Base-by-base conservation (phyloP, 2,797 vertebrate species). In the Simalia tracyae region DNA sequence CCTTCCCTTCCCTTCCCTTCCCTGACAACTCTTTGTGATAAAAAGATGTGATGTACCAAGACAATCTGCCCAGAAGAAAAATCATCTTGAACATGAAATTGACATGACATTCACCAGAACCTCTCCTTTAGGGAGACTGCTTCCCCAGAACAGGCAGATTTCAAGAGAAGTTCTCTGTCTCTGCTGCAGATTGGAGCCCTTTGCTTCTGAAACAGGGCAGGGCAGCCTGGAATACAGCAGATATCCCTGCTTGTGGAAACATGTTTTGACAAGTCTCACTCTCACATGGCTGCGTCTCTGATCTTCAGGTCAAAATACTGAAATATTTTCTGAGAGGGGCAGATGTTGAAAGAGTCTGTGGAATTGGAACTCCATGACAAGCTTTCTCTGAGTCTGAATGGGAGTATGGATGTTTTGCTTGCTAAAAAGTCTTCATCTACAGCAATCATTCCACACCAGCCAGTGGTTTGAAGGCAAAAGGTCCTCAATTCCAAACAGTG, bases 11-110 rank as follows among this genome's bases (percentile, higher is more conserved):
- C 15, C 59, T n/a, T 91, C 91, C 93, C 54, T 91, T 61, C 93
- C 91, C 31, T 91, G 93, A 94, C 57, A 93, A 42, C 12, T 93
- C 60, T 91, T 92, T 88, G 31, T 90, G 10, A 84, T 28, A 42
- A 88, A 93, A 15, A 92, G 88, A 89, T 46, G 19, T 14, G 24
- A 1, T 56, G n/a, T 36, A 76, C 57, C 72, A 63, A 92, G 63
- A 90, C 42, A 86, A 24, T n/a, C 89, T 22, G 14, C 76, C 24
- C 91, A 89, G 68, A 26, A 57, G 14, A 15, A 22, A 3, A 50
- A 50, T 31, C 63, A 91, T 60, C 31, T 42, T 88, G 84, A 66
- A 84, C 66, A 85, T n/a, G 63, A 87, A 64, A 60, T 63, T 61
- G 56, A 92, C 50, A 17, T 4, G 19, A 76, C 81, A 7, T 93